Conservation (phyloP, 2,888 invertebrate genomes). For the Hydriomena furcata region DNA sequence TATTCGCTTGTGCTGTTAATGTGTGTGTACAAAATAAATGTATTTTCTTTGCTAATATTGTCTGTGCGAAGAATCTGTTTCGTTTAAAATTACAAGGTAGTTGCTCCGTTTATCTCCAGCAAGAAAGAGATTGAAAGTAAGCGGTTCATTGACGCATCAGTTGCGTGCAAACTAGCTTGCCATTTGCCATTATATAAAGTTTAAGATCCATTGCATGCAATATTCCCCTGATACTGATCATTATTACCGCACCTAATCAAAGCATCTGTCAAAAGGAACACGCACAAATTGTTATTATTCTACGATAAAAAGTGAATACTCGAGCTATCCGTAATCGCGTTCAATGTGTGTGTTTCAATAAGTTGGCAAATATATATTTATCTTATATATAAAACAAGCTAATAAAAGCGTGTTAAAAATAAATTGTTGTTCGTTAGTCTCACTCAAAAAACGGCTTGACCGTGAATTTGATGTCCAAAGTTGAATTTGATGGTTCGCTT, state of each 20-base stretch:
- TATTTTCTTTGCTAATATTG: no score
- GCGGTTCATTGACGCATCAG: slow-evolving; percentile 27
- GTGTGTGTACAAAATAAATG: no score
- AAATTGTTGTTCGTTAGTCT: no score
- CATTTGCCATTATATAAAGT: slow-evolving; percentile 41
- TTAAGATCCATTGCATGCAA: slow-evolving; percentile 46
- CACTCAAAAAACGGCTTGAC: no score
- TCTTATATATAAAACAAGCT: no score
- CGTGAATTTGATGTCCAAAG: no score
- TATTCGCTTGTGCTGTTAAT: no score
- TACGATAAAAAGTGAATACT: background rate
- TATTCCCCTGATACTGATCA: slow-evolving; percentile 41
- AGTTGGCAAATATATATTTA: no score
- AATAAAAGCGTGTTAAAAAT: no score
- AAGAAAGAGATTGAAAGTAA: slow-evolving; percentile 38
- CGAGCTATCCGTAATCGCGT: no score
- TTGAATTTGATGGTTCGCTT: no score
- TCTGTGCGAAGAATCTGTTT: background rate
- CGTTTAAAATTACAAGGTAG: background rate
- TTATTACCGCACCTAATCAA: slow-evolving; percentile 38
- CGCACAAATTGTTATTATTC: slow-evolving; percentile 36
- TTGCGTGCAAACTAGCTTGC: slow-evolving; percentile 41
- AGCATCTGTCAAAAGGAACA: slow-evolving; percentile 48
- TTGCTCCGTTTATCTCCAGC: slow-evolving; percentile 27
- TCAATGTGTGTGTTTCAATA: background rate